These are phyloP conservation scores for Platyscapa corneri DNA, from an alignment of 1,140 invertebrate genomes.

Conservation along the genomic window DNA sequence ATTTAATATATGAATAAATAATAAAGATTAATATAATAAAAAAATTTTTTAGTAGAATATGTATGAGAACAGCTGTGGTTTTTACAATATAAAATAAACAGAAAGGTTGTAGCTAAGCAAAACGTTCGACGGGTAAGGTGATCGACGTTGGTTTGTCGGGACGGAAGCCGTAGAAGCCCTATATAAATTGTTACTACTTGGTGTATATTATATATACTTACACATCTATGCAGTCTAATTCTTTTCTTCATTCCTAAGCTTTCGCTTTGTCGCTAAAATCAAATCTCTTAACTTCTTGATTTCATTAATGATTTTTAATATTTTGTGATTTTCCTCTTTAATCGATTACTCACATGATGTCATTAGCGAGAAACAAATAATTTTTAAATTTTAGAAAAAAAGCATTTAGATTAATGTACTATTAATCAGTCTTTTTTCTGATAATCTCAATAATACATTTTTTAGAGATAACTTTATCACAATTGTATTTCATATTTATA, in stretches of 20 bases:
- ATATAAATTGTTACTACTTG: constrained; percentile 12
- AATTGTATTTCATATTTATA: background rate
- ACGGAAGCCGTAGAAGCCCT: constrained; percentile 67
- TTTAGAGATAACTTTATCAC: background rate
- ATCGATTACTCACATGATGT: background rate
- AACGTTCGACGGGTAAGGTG: constrained; percentile 72
- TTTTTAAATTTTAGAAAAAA: constrained; percentile 3
- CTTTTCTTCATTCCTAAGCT: background rate
- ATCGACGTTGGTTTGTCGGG: constrained; percentile 74
- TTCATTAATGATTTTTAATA: background rate
- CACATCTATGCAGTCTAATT: background rate
- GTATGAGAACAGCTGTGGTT: too few species aligned
- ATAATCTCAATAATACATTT: background rate
- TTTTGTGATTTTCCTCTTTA: background rate
- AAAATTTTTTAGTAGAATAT: too few species aligned
- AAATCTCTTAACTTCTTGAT: constrained; percentile 1
- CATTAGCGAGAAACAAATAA: background rate
- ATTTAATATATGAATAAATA: too few species aligned
- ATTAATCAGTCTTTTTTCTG: background rate
- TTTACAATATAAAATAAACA: too few species aligned
- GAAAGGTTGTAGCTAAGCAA: constrained; percentile 64
- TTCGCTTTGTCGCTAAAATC: background rate
- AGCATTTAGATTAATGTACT: background rate
- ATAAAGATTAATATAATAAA: too few species aligned
- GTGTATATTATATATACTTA: constrained; percentile 36